These are phyloP conservation scores for Auanema freiburgensis DNA, from an alignment of 2,888 invertebrate genomes.

Conservation along the genomic window DNA sequence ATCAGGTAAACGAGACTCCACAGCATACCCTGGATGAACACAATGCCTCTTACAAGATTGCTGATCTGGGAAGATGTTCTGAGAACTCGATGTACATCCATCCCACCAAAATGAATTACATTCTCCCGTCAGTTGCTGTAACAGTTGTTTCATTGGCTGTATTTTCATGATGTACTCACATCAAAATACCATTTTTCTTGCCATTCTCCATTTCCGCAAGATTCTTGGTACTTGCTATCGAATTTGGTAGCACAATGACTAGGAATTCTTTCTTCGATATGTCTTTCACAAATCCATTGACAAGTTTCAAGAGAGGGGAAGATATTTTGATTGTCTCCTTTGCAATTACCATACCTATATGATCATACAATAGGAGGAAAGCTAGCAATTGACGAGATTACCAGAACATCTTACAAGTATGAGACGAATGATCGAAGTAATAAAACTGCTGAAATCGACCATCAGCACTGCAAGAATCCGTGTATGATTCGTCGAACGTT, in stretches of 20 bases:
- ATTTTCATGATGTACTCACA: slow-evolving; percentile 20
- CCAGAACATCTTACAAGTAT: slow-evolving; percentile 60
- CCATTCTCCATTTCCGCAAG: slow-evolving; percentile 57
- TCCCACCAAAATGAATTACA: slow-evolving; percentile 59
- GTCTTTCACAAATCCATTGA: slow-evolving; percentile 61
- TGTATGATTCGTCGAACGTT: slow-evolving; percentile 47
- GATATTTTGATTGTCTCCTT: slow-evolving; percentile 54
- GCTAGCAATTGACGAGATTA: slow-evolving; percentile 21
- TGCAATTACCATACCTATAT: slow-evolving; percentile 55
- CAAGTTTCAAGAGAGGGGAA: slow-evolving; percentile 54
- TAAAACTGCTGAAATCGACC: slow-evolving; percentile 50
- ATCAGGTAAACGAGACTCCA: slow-evolving; percentile 31
- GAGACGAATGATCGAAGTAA: slow-evolving; percentile 49
- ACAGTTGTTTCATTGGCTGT: slow-evolving; percentile 5
- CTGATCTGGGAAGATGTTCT: slow-evolving; percentile 55
- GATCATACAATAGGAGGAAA: neutral
- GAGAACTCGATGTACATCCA: slow-evolving; percentile 50
- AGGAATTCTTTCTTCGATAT: slow-evolving; percentile 44
- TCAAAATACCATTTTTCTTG: slow-evolving; percentile 49
- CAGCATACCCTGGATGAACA: slow-evolving; percentile 36
- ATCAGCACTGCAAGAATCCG: slow-evolving; percentile 29
- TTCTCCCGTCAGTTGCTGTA: slow-evolving; percentile 47
- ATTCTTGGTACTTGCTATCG: slow-evolving; percentile 49
- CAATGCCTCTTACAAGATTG: slow-evolving; percentile 39
- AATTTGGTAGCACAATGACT: slow-evolving; percentile 56